Base-by-base conservation (phyloP, 2,113 vertebrate species). In the Pachycephala philippinensis region DNA sequence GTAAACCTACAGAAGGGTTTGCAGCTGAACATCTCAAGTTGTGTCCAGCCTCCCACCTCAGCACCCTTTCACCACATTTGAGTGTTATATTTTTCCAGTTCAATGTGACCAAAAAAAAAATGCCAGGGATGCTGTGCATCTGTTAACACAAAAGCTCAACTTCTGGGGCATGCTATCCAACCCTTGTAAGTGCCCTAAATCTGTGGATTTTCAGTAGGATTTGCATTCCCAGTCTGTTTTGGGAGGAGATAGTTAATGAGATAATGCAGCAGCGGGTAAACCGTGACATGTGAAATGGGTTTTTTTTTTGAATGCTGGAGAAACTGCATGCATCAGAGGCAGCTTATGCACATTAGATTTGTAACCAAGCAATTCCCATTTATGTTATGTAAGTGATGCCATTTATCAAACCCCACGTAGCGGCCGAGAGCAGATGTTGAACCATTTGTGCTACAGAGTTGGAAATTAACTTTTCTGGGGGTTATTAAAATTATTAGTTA, bases 201-300 rank as follows among this genome's bases (percentile, higher is more conserved):
- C 87, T 83, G 53, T 85, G 84, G 89, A 95, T 94, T 96, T 95
- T 94, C 37, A 0, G 61, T 27, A 50, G 95, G 81, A 95, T 96
- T 97, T 93, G 49, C 40, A 83, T 85, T 69, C 16, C 39, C 40
- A 7, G 50, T 33, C 93, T 91, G 78, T 50, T 95, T 90, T 78
- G 84, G 66, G 57, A 94, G 35, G 61, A 74, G 78, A 61, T 31
- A 42, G 35, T 80, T 96, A 94, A 96, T 74, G 84, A 91, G 93
- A 87, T 95, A 93, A 94, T 60, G 63, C 82, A 91, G 82, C 74
- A 85, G 54, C 35, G 81, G 19, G 54, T 88, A 79, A 96, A 85
- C 78, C 42, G 50, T 87, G 89, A 60, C 72, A 52, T 1, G 28
- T 45, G 49, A 71, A 91, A 95, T 75, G 54, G 9, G 1, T 1